Evolutionary conservation across 2,113 vertebrate genomes (phyloP), one percentile per base, ranked within the genome.

Genomic region (Tichodroma muraria): DNA sequence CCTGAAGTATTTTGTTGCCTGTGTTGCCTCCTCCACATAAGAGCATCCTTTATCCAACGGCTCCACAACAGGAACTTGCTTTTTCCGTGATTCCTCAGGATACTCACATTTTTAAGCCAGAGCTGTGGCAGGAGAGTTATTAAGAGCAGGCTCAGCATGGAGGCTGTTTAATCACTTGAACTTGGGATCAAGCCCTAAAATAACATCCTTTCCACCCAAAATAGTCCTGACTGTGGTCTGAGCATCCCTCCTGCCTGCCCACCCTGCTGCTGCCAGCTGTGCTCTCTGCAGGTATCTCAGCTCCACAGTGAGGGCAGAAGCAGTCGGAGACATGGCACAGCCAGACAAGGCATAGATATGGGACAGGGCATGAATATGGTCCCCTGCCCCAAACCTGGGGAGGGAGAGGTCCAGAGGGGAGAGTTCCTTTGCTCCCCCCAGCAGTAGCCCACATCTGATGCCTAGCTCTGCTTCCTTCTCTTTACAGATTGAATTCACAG

Each of bases 401-500:
- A 84, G 65, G 75, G 60, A 44, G 59, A 54, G 9, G 23, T 8
- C 9, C 44, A 4, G 28, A 13, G 42, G 38, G 50, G 27, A 60
- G 24, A 68, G 37, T 15, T 52, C 56, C 53, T 13, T 17, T 2
- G 0, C 15, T 20, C 8, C 31, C 50, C 20, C 11, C 9, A 2
- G 44, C 38, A 24, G 13, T 4, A 13, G 3, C 35, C 5, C 49
- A 44, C 15, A 24, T 38, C 72, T 95, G 30, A 80, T 1, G 6
- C 56, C 57, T 0, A 0, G n/a, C 56, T 85, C 76, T 72, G 28
- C 66, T 89, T 73, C 77, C 44, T 95, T 94, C 93, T 87, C 84
- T 76, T 84, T n/a, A 68, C 94, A 98, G 63, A 95, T 99, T 37
- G 98, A 99, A 90, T 99, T 97, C 97, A 94, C 71, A 0, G 16